These are phyloP conservation scores for Crocuta crocuta DNA, from an alignment of 2,113 vertebrate species.

Conservation along the genomic window DNA sequence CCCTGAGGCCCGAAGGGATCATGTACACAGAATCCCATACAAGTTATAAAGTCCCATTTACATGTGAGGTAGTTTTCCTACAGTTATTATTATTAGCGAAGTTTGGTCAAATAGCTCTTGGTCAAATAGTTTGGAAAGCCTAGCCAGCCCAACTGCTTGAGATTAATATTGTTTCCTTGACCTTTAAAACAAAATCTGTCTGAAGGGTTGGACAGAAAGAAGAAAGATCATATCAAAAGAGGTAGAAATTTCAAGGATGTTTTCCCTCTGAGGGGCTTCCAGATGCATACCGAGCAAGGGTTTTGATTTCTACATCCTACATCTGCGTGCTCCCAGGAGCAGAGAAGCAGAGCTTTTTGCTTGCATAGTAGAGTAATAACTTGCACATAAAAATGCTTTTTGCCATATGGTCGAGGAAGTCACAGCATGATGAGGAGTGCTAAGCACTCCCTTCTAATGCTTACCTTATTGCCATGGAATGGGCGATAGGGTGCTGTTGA, in stretches of 20 bases:
- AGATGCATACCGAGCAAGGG: background rate
- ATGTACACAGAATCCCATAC: background rate
- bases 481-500: background rate
- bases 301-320: constrained; percentile 37
- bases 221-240: background rate
- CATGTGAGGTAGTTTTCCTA: background rate
- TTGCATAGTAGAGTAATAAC: constrained; percentile 35
- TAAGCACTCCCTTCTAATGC: background rate
- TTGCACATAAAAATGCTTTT: constrained; percentile 29
- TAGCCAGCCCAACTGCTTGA: background rate
- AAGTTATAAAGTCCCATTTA: background rate
- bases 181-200: constrained; percentile 15
- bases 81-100: background rate
- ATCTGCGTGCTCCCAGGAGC: background rate
- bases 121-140: constrained; percentile 12
- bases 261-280: background rate
- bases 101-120: background rate
- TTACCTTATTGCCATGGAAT: constrained; percentile 18
- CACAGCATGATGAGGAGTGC: background rate
- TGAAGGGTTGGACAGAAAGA: background rate
- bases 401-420: constrained; percentile 18
- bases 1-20: background rate
- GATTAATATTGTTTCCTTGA: constrained; percentile 15
- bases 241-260: background rate
- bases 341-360: background rate